Percentiles rank a stretch among this genome's conserved stretches.
phyloP scores from a whole-genome alignment of 2,888 invertebrate species.

The Lycia hirtaria region DNA sequence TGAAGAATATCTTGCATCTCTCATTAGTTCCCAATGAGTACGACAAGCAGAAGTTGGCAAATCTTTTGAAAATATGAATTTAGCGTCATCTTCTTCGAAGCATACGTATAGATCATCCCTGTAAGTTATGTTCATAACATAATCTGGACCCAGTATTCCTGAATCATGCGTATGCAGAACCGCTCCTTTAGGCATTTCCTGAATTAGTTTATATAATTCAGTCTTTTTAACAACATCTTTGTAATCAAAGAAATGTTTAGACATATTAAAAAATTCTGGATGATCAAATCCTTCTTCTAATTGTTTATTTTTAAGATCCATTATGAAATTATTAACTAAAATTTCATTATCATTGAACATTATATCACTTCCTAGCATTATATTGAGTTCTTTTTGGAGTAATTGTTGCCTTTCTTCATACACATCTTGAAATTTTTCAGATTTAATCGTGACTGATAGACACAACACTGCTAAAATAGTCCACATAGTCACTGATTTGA shows the following conservation, averaged over 20 bases:
- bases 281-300: slow-evolving; percentile 74
- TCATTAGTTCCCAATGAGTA: slow-evolving; percentile 79
- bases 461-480: slow-evolving; percentile 42
- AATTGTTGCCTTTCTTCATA: slow-evolving; percentile 69
- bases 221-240: slow-evolving; percentile 86
- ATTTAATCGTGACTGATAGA: slow-evolving; percentile 28
- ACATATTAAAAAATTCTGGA: slow-evolving; percentile 84
- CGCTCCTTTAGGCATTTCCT: slow-evolving; percentile 91
- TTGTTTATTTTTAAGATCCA: slow-evolving; percentile 83
- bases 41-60: slow-evolving; percentile 53
- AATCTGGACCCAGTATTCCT: slow-evolving; percentile 86
- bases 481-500: slow-evolving; percentile 47
- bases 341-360: slow-evolving; percentile 79
- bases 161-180: slow-evolving; percentile 89
- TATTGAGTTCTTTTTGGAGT: slow-evolving; percentile 74
- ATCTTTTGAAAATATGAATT: slow-evolving; percentile 62
- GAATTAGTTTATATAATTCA: slow-evolving; percentile 87
- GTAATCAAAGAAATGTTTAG: slow-evolving; percentile 88
- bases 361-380: slow-evolving; percentile 83
- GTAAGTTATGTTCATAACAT: slow-evolving; percentile 87
- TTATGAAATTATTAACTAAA: slow-evolving; percentile 84
- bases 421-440: slow-evolving; percentile 40
- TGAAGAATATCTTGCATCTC: slow-evolving; percentile 74
- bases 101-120: slow-evolving; percentile 86
- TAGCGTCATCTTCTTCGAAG: slow-evolving; percentile 55